A percentile compares a stretch with the other conserved stretches of the same genome.
These are phyloP conservation scores for Orbicella faveolata DNA, from an alignment of 64 coral and sea anemone genomes.

Conservation along the genomic window DNA sequence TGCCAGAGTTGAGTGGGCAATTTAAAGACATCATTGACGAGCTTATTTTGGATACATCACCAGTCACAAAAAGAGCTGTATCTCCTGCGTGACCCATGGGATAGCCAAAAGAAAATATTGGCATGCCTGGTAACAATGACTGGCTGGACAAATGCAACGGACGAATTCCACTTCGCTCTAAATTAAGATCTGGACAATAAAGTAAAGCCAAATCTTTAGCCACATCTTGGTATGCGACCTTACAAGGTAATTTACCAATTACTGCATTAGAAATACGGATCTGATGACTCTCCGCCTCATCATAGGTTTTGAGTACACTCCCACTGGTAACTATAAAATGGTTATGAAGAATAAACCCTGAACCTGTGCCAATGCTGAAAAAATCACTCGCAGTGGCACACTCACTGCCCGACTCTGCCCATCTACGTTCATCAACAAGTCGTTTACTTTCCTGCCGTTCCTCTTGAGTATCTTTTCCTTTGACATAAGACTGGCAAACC, in stretches of 20 bases:
- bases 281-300: background rate
- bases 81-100: background rate
- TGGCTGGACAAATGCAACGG: background rate
- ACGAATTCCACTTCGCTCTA: background rate
- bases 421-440: too few species aligned
- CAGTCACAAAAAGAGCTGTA: too few species aligned
- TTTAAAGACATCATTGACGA: too few species aligned
- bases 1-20: too few species aligned
- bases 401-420: too few species aligned
- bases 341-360: slow-evolving; percentile 2
- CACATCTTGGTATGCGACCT: background rate
- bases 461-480: too few species aligned
- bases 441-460: too few species aligned
- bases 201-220: background rate
- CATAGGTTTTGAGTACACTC: background rate
- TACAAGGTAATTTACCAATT: background rate
- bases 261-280: background rate
- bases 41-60: too few species aligned
- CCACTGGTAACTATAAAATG: background rate
- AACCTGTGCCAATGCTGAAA: background rate
- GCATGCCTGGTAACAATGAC: too few species aligned
- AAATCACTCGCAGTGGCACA: too few species aligned
- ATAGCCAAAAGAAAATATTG: background rate
- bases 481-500: too few species aligned
- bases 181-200: background rate